These are phyloP conservation scores for Gambelia wislizenii DNA, from an alignment of 2,797 vertebrate genomes.

Conservation along the genomic window DNA sequence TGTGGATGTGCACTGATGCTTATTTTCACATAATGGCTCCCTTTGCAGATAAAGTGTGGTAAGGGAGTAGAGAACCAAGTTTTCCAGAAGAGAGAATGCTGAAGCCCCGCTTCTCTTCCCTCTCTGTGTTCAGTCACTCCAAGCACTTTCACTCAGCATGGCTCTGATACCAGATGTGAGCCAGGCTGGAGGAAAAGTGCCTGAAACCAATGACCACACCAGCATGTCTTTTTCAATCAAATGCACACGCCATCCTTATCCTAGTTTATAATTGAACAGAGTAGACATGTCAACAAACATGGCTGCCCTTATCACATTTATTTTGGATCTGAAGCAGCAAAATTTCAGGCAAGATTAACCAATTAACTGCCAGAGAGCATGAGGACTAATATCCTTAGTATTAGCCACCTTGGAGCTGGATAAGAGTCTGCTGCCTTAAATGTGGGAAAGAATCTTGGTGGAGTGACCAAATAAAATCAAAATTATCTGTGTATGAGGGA, in stretches of 20 bases:
- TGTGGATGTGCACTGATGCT: no score
- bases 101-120: not conserved
- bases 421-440: not conserved
- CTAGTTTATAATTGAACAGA: not conserved
- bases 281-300: not conserved
- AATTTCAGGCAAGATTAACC: not conserved
- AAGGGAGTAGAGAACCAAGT: not conserved
- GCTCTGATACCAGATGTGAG: not conserved
- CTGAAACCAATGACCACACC: not conserved
- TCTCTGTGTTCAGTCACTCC: not conserved
- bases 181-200: not conserved
- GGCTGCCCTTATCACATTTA: not conserved
- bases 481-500: not conserved
- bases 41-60: not conserved
- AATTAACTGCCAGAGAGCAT: not conserved
- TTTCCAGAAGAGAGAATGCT: not conserved
- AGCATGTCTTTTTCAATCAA: not conserved
- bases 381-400: not conserved
- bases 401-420: not conserved
- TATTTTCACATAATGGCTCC: not conserved
- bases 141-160: not conserved
- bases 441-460: not conserved
- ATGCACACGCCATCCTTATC: no score
- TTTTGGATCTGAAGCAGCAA: not conserved
- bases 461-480: not conserved